These are phyloP conservation scores for Eretmocerus hayati DNA, from an alignment of 2,888 invertebrate genomes.

Conservation along the genomic window DNA sequence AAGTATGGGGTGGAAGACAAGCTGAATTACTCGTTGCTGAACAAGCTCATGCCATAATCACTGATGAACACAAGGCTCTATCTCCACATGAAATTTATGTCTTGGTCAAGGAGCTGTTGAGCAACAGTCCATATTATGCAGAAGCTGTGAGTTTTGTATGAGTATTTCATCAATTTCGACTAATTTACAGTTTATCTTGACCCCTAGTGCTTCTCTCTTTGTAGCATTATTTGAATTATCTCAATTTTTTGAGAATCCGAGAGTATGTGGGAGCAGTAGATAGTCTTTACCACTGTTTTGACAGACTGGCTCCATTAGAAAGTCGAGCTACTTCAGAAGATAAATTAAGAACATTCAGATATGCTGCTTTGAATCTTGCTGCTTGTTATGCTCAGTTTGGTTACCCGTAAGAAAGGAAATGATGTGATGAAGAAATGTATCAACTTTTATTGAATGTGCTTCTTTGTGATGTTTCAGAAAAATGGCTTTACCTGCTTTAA, in stretches of 20 bases:
- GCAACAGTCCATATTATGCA: conserved; percentile 70
- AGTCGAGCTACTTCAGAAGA: conserved; percentile 48
- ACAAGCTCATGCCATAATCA: conserved; percentile 74
- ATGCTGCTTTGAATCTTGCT: conserved; percentile 85
- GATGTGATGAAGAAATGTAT: conserved; percentile 1
- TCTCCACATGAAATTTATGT: conserved; percentile 70
- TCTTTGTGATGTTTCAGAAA: conserved; percentile 21
- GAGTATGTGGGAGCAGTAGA: conserved; percentile 81
- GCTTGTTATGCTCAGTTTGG: conserved; percentile 82
- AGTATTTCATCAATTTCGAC: no score
- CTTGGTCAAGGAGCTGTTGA: conserved; percentile 64
- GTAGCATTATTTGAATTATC: conserved; percentile 83
- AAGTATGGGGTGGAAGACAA: conserved; percentile 72
- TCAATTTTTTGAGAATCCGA: conserved; percentile 79
- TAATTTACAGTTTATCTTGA: background rate
- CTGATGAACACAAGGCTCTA: conserved; percentile 73
- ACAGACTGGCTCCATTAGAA: conserved; percentile 53
- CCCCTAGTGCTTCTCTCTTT: conserved; percentile 34
- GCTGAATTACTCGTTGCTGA: conserved; percentile 84
- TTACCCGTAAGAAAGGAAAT: conserved; percentile 55
- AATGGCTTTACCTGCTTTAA: conserved; percentile 67
- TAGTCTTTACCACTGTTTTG: conserved; percentile 76
- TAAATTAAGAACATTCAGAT: conserved; percentile 65
- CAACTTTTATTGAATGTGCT: conserved; percentile 1
- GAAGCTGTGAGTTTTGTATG: conserved; percentile 73